Percentiles rank a stretch among this genome's conserved stretches.
Evolutionary conservation across 2,888 invertebrate genomes (phyloP).

Genomic region (Eupithecia inturbata): DNA sequence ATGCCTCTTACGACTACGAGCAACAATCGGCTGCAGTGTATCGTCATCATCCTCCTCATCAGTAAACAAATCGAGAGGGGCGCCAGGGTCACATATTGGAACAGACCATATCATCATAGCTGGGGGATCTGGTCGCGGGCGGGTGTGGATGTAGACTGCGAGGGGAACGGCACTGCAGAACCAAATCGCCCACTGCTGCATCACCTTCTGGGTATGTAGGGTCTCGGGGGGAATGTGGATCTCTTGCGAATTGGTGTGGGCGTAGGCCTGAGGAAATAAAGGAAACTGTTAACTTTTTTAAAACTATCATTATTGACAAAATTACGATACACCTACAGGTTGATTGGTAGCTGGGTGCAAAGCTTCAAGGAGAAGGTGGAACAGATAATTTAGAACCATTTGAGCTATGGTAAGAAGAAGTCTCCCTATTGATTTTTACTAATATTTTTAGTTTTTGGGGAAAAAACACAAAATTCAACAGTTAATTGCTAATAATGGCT

Average conservation of each 20-base stretch:
- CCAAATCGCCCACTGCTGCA: conserved; percentile 76
- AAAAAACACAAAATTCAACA: too few species aligned
- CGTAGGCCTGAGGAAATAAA: conserved; percentile 25
- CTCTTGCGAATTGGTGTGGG: conserved; percentile 34
- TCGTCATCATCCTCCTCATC: conserved; percentile 29
- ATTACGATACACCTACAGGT: too few species aligned
- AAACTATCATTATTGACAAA: background rate
- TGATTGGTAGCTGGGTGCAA: too few species aligned
- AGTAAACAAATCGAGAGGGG: conserved; percentile 4
- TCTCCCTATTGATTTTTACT: too few species aligned
- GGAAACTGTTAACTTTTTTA: background rate
- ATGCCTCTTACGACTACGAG: background rate
- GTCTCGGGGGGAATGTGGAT: conserved; percentile 50
- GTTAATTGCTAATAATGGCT: too few species aligned
- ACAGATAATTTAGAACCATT: too few species aligned
- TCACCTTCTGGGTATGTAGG: conserved; percentile 53
- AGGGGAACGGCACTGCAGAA: conserved; percentile 64
- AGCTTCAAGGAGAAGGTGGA: too few species aligned
- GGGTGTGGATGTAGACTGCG: conserved; percentile 64
- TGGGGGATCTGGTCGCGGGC: conserved; percentile 60
- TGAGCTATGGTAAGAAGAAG: too few species aligned
- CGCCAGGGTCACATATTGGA: background rate
- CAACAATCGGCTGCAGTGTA: conserved; percentile 6
- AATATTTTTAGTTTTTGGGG: too few species aligned
- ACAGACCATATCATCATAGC: conserved; percentile 77